Evolutionary conservation across 2,113 vertebrate genomes (phyloP).

Genomic region (Phaethornis superciliosus): DNA sequence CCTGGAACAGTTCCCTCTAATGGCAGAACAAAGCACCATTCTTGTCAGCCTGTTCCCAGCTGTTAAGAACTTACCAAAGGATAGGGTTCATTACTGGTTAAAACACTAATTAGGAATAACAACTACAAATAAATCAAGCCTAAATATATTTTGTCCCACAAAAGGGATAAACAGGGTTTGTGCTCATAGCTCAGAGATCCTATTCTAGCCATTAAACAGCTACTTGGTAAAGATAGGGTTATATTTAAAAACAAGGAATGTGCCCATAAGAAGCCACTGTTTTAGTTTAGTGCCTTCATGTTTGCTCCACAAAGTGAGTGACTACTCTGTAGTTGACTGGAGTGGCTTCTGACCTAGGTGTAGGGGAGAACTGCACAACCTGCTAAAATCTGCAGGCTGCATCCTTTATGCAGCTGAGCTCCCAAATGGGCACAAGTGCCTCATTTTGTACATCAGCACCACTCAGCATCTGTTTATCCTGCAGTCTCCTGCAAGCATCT

Average conservation of each 20-base stretch:
- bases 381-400: constrained; percentile 21
- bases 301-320: neutral
- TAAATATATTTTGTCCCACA: constrained; percentile 45
- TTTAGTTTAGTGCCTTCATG: neutral
- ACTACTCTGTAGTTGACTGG: constrained; percentile 1
- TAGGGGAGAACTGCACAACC: constrained; percentile 29
- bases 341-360: constrained; percentile 1
- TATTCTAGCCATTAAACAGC: constrained; percentile 29
- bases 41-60: neutral
- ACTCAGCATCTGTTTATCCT: constrained; percentile 15
- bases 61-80: neutral
- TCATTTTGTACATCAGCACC: neutral
- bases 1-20: neutral
- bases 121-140: constrained; percentile 30
- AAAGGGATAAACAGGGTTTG: constrained; percentile 20
- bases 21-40: constrained; percentile 17
- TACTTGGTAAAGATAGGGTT: constrained; percentile 24
- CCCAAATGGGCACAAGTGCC: constrained; percentile 5
- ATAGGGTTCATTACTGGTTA: neutral
- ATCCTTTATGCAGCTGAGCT: constrained; percentile 17
- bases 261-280: neutral
- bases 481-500: constrained; percentile 24
- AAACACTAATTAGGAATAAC: neutral
- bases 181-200: neutral
- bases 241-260: neutral